Evolutionary conservation across 2,113 vertebrate species (phyloP), one percentile per base, ranked within the genome.

Genomic region (Condylura cristata): DNA sequence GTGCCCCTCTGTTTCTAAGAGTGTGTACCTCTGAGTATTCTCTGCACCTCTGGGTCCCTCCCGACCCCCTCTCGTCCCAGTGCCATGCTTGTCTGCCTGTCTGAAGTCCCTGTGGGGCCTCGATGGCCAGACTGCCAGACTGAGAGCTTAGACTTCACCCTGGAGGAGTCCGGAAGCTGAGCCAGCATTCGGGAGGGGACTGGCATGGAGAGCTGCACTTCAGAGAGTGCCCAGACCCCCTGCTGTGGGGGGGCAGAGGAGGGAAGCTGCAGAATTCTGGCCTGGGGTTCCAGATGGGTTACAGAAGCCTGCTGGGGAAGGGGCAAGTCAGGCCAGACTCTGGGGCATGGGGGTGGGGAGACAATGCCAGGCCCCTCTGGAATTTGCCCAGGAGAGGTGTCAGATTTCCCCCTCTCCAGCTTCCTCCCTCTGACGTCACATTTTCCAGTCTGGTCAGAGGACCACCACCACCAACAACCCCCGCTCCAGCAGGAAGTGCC

Each of bases 401-500:
- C 95, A 60, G 9, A 71, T 91, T 96, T 79, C 95, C 81, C 66
- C 79, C 83, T 79, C 58, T 16, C 37, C 48, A 30, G 83, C 66
- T 91, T 56, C 58, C 46, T 10, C 75, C 90, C 91, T 93, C 46
- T 95, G 89, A 96, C 76, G 76, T 95, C 94, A 96, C 81, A 96
- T 97, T 97, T 95, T 97, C 97, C 96, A 94, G 48, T 95, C 89
- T 84, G 80, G 95, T 83, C 44, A 44, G 81, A 37, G 32, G 63
- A 63, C 95, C 95, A n/a, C n/a, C n/a, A n/a, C n/a, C n/a, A n/a
- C n/a, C n/a, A n/a, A n/a, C n/a, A n/a, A n/a, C n/a, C 93, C 89
- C 90, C 78, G 87, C 79, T 88, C 65, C 70, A 39, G 32, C 89
- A 97, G 97, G 95, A 95, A 95, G 71, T 92, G 28, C 66, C 92